Base-by-base conservation (phyloP, 2,113 vertebrate species). In the Chunga burmeisteri region DNA sequence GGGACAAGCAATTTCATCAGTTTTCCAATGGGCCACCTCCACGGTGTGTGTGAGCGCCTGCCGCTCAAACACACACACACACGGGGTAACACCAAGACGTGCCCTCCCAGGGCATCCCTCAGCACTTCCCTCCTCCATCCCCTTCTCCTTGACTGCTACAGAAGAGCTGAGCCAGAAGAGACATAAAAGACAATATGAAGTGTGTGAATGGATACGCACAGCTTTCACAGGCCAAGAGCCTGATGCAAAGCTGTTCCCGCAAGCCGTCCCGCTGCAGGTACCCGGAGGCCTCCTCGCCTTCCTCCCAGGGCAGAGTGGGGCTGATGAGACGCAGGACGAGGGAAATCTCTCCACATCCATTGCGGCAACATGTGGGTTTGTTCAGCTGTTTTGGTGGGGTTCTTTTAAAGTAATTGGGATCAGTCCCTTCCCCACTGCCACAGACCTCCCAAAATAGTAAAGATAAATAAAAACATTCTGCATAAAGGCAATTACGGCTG, bases 361-460 rank as follows among this genome's bases (percentile, higher is more conserved):
- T 53, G 14, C 3, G 5, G 44, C 0, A 0, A 61, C 2, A 2
- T 7, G 10, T 49, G 7, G 25, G 20, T 30, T 89, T 65, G 30
- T 36, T 61, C 63, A 0, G 0, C 8, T 58, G 36, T 32, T 2
- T 62, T 50, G 34, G 12, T 0, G 2, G 6, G 2, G 0, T 4
- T 21, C 59, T 72, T 38, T 7, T 1, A 4, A 30, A 91, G 32
- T 67, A 47, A 36, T 1, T 56, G 14, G 14, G 21, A 74, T 81
- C 18, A 67, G 23, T 63, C 11, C 50, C 58, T 80, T 61, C 13
- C n/a, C 14, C 46, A 59, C 15, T 42, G n/a, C 20, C n/a, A 62
- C 61, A 55, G 63, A 38, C 25, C 17, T 86, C 42, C 12, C 38
- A 42, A 59, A 74, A 91, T 0, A 81, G 10, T 34, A 29, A 44